Conservation (phyloP, 1,140 invertebrate species). For the Streblospio benedicti region DNA sequence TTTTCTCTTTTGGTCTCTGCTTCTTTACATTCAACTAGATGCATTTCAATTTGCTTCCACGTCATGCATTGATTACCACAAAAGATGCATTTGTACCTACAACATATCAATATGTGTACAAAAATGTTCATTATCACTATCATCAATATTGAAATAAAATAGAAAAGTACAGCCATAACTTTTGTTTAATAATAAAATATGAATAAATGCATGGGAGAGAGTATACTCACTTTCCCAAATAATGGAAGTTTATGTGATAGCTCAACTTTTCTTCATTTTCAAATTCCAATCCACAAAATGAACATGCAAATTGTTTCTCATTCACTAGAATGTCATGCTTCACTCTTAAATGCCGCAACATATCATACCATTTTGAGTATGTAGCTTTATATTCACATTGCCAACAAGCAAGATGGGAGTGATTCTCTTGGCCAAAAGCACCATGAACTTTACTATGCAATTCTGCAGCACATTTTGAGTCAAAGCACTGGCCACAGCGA, state of each 20-base stretch:
- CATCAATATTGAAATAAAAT: no score
- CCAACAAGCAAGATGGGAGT: neutral
- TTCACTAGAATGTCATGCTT: conserved; percentile 6
- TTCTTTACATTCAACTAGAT: neutral
- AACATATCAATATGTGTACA: no score
- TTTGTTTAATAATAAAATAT: no score
- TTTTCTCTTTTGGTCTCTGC: neutral
- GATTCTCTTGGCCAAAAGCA: neutral
- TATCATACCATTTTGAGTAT: conserved; percentile 12
- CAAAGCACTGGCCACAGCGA: conserved; percentile 16
- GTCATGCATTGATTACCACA: conserved; percentile 10
- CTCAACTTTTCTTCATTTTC: conserved; percentile 14
- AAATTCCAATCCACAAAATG: conserved; percentile 11
- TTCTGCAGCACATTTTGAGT: conserved; percentile 5
- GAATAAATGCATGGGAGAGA: no score
- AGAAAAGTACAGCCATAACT: no score
- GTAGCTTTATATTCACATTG: conserved; percentile 10
- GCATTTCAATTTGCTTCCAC: conserved; percentile 14
- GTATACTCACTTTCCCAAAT: no score
- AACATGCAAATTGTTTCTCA: conserved; percentile 3
- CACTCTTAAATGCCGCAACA: conserved; percentile 10
- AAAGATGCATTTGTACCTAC: conserved; percentile 14
- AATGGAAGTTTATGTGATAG: conserved; percentile 15
- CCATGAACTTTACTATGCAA: conserved; percentile 6
- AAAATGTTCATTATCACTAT: no score